Evolutionary conservation across 2,797 vertebrate genomes (phyloP), one percentile per base, ranked within the genome.

Genomic region (Bothrops alternatus): DNA sequence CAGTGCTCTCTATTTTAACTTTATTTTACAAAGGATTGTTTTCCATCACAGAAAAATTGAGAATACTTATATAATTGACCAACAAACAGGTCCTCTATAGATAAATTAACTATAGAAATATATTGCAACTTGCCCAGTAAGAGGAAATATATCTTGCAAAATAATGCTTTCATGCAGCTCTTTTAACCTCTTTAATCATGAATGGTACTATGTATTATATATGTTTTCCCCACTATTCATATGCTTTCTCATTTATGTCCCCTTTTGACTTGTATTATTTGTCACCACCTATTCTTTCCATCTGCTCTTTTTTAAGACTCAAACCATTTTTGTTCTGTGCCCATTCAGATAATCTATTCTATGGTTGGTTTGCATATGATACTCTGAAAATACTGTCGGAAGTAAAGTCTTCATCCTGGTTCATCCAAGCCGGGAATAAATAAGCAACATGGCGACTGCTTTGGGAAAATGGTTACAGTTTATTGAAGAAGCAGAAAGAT

Each of bases 51-150:
- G 90, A 89, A 32, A 16, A 28, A 91, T 94, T 93, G 12, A 78
- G n/a, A 28, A 7, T 90, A 85, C 61, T 42, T 69, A 0, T 58
- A 61, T 90, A 57, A 26, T 86, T 90, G 89, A 88, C 25, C 93
- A 63, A 37, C 20, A 65, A 87, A 32, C 55, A 73, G 3, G 23
- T 53, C 6, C 4, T 47, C 55, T 50, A 14, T 20, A 88, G n/a
- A 91, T 5, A 87, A 91, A 69, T 20, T 91, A 73, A 42, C 61
- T 32, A 32, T 65, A 26, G 63, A 42, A 58, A 28, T 82, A 12
- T 50, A 57, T 50, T 88, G 4, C 37, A 73, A 50, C 26, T 82
- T 93, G 16, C 25, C 89, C 0, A 0, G 47, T 78, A n/a, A 8
- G 58, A 42, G 42, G 92, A 88, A 86, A 56, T 60, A 65, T 88